Percentiles rank a stretch among this genome's conserved stretches.
Conservation (phyloP, 2,113 vertebrate species). For the Percopsis transmontana region DNA sequence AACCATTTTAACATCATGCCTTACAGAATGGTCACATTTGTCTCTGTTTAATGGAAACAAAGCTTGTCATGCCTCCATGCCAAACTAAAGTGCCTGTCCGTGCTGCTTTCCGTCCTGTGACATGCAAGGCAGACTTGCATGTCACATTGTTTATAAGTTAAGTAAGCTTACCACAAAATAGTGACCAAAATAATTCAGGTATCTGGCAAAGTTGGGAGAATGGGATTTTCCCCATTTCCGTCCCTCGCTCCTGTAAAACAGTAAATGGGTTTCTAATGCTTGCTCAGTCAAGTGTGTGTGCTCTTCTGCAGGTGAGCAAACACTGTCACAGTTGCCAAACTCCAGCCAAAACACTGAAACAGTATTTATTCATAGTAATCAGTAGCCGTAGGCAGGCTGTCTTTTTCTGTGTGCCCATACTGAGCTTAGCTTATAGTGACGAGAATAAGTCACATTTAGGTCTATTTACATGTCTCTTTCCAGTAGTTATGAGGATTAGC, state of each 20-base stretch:
- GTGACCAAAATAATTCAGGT: neutral
- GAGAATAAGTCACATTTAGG: neutral
- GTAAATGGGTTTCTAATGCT: slow-evolving; percentile 8
- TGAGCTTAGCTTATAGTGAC: slow-evolving; percentile 24
- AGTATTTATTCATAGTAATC: no score
- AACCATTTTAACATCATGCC: neutral
- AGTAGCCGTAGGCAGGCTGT: no score
- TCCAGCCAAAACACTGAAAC: neutral
- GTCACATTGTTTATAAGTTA: neutral
- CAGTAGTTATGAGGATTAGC: neutral
- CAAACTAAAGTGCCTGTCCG: neutral
- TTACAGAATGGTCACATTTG: neutral
- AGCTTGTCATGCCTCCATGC: neutral
- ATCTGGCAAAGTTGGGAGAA: neutral
- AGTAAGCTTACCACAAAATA: neutral
- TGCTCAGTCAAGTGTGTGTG: slow-evolving; percentile 6
- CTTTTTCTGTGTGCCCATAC: slow-evolving; percentile 16
- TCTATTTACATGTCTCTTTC: neutral
- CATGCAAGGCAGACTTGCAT: neutral
- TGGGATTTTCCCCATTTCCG: neutral
- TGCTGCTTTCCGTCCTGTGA: neutral
- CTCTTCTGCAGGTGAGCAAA: slow-evolving; percentile 46
- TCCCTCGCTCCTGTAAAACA: neutral
- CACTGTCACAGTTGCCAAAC: slow-evolving; percentile 3
- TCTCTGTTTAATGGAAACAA: neutral